These are phyloP conservation scores for Yponomeuta cagnagella DNA, from an alignment of 2,888 invertebrate species.

Conservation along the genomic window DNA sequence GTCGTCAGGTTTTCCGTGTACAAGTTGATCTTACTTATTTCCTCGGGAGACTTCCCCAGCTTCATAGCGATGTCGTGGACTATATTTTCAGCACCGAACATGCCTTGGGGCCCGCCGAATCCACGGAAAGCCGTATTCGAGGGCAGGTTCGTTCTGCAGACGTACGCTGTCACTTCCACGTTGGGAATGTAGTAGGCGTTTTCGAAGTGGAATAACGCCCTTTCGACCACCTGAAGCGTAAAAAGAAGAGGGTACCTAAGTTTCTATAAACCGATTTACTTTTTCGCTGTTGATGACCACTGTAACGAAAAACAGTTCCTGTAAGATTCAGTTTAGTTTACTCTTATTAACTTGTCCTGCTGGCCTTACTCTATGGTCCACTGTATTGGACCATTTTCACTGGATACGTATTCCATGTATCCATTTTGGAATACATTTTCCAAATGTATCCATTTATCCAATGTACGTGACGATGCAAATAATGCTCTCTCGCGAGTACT, in stretches of 20 bases:
- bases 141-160: slow-evolving; percentile 92
- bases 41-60: slow-evolving; percentile 77
- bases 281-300: too few relatives aligned
- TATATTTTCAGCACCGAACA: slow-evolving; percentile 89
- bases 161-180: slow-evolving; percentile 80
- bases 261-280: background rate
- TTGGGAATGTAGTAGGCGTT: slow-evolving; percentile 89
- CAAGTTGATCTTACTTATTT: slow-evolving; percentile 84
- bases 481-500: too few relatives aligned
- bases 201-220: slow-evolving; percentile 89
- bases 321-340: too few relatives aligned
- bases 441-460: too few relatives aligned
- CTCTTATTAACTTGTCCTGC: too few relatives aligned
- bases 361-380: too few relatives aligned
- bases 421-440: too few relatives aligned
- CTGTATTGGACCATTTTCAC: too few relatives aligned
- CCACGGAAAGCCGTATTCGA: slow-evolving; percentile 96
- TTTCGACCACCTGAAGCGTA: slow-evolving; percentile 81
- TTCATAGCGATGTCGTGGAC: slow-evolving; percentile 84
- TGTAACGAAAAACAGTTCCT: too few relatives aligned
- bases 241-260: background rate
- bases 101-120: slow-evolving; percentile 93
- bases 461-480: too few relatives aligned
- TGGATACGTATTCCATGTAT: too few relatives aligned
- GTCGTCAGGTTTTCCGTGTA: slow-evolving; percentile 86